Base-by-base conservation (phyloP, 2,113 vertebrate genomes). In the Meleagris gallopavo region DNA sequence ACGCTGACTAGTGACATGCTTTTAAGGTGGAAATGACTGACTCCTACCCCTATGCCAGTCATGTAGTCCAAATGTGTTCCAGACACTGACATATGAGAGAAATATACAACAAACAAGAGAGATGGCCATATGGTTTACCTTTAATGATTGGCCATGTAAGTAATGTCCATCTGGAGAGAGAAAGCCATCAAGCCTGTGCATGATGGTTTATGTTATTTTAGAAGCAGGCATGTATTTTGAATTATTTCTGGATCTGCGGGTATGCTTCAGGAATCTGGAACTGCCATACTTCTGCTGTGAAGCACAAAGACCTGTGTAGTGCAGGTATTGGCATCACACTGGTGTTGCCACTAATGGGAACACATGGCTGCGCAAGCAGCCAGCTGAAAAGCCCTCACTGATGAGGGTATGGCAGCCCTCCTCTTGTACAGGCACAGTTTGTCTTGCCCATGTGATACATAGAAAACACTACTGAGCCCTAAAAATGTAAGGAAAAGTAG, bases 81-180 rank as follows among this genome's bases (percentile, higher is more conserved):
- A 82, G 48, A 87, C 64, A 76, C 29, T 83, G 86, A 74, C 48
- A 84, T 78, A 73, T 7, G 13, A 94, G 71, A 94, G 48, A 84
- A 84, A 91, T 38, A 77, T 32, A 71, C 38, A 81, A 58, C 36
- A 43, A 70, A 70, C 86, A 43, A 73, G 57, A 62, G 52, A 48
- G 60, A n/a, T 11, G 27, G 61, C 75, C 73, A 67, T 82, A 90
- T 73, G 74, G 55, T 67, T 83, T 58, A 76, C 72, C 71, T 83
- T 89, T 82, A 78, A 58, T 62, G 90, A 73, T 4, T 88, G 83
- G 67, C 40, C 82, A 91, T 70, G 52, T 95, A 84, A 82, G 40
- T 41, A 89, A 89, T 70, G 73, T 54, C 83, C 90, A 55, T 92
- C 81, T 87, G 86, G 70, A 91, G 61, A 73, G 4, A 5, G 73